A percentile compares a stretch with the other conserved stretches of the same genome.
Conservation (phyloP, 2,797 vertebrate genomes). For the Podarcis siculus region DNA sequence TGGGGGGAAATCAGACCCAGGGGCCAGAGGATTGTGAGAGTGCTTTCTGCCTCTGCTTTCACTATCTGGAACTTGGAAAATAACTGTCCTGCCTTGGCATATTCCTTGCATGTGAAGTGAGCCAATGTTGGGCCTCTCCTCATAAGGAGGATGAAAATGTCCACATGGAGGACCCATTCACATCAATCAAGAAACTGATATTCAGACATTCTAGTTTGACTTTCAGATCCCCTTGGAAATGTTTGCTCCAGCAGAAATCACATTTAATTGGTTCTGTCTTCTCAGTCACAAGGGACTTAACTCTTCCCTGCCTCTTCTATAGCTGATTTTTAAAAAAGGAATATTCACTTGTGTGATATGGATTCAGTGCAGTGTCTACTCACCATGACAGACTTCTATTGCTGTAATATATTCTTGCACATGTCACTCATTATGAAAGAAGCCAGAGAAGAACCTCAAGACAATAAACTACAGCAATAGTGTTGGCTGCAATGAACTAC, state of each 20-base stretch:
- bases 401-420: not conserved
- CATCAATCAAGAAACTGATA: not conserved
- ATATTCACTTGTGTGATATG: no score
- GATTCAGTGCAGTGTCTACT: not conserved
- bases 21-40: not conserved
- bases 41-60: not conserved
- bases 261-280: not conserved
- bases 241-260: not conserved
- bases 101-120: not conserved
- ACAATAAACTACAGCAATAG: not conserved
- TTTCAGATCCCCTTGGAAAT: not conserved
- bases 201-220: not conserved
- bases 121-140: not conserved
- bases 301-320: not conserved
- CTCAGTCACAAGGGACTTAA: not conserved
- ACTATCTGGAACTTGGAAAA: not conserved
- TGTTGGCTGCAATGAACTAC: not conserved
- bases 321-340: not conserved
- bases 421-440: not conserved
- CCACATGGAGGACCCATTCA: not conserved
- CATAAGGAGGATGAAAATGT: not conserved
- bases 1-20: not conserved
- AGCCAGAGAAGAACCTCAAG: not conserved
- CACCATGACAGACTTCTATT: not conserved
- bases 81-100: not conserved